Evolutionary conservation across 2,797 vertebrate species (phyloP).

Genomic region (Rhinichthys osculus): DNA sequence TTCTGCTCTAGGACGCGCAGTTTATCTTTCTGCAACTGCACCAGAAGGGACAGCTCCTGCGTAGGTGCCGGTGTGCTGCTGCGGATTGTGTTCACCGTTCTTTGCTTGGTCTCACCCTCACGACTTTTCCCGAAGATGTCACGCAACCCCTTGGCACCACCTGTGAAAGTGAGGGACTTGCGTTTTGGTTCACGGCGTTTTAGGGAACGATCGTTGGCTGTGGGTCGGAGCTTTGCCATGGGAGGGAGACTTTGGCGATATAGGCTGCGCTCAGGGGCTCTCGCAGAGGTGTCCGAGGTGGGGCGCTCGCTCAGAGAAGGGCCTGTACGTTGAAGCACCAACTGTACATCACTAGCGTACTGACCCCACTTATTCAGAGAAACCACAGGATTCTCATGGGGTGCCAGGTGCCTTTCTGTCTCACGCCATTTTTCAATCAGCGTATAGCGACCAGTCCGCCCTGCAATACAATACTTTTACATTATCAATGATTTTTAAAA

Average conservation of each 20-base stretch:
- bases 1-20: constrained; percentile 88
- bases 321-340: constrained; percentile 91
- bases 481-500: neutral
- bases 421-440: constrained; percentile 97
- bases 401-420: constrained; percentile 91
- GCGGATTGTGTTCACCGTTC: constrained; percentile 55
- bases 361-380: constrained; percentile 98
- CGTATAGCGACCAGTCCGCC: constrained; percentile 93
- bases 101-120: constrained; percentile 87
- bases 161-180: constrained; percentile 94
- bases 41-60: constrained; percentile 87
- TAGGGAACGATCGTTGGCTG: constrained; percentile 83
- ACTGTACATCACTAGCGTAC: constrained; percentile 94
- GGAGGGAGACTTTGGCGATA: constrained; percentile 93
- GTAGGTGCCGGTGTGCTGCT: constrained; percentile 70
- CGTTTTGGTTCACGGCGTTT: constrained; percentile 92
- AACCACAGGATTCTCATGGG: constrained; percentile 91
- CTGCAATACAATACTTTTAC: constrained; percentile 67
- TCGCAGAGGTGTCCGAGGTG: constrained; percentile 83
- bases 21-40: constrained; percentile 90
- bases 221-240: constrained; percentile 88
- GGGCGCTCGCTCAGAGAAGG: constrained; percentile 90
- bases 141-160: constrained; percentile 87
- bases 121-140: constrained; percentile 92
- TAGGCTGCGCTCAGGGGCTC: constrained; percentile 86